Conservation (phyloP, 2,113 vertebrate genomes). For the Thymallus thymallus region DNA sequence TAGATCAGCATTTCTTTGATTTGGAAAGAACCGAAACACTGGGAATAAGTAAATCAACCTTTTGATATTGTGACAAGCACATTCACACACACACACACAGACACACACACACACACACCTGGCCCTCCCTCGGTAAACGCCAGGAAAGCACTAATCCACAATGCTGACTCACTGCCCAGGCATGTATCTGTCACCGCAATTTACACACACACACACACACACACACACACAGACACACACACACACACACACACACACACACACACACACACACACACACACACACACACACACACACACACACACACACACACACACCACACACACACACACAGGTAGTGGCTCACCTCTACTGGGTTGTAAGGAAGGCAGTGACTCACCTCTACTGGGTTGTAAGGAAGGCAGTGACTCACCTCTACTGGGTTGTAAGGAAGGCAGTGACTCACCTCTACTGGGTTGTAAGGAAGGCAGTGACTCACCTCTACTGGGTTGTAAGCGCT, state of each 20-base stretch:
- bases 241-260: not conserved
- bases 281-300: not conserved
- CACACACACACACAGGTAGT: no score
- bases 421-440: no score
- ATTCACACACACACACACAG: not conserved
- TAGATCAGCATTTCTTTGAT: not conserved
- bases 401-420: no score
- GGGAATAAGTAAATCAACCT: not conserved
- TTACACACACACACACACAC: not conserved
- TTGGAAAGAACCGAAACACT: not conserved
- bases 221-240: conserved; percentile 6
- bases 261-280: not conserved
- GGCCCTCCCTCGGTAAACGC: not conserved
- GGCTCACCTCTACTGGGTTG: no score
- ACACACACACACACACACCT: not conserved
- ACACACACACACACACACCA: not conserved
- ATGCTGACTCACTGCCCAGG: conserved; percentile 10
- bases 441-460: no score
- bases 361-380: no score
- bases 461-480: no score
- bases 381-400: no score
- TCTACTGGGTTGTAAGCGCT: no score
- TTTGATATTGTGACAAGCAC: not conserved
- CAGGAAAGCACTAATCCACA: not conserved
- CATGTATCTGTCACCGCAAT: not conserved